phyloP scores from a whole-genome alignment of 2,888 invertebrate genomes.

The Periphyllus acericola region DNA sequence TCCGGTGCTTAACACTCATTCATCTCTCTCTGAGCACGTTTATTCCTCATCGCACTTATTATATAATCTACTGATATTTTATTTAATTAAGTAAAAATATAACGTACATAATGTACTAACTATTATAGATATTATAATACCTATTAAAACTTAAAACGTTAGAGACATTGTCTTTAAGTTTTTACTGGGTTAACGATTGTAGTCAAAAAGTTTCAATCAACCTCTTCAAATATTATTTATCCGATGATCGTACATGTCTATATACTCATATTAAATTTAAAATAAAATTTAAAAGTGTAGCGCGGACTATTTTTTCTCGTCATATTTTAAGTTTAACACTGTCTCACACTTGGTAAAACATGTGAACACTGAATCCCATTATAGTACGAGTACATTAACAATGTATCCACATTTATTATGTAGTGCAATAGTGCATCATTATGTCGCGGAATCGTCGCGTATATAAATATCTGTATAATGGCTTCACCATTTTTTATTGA shows the following conservation, averaged over 20 bases:
- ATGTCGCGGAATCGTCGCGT: neutral
- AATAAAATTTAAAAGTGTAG: conserved; percentile 9
- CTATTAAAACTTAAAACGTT: neutral
- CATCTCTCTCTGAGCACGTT: too few species aligned
- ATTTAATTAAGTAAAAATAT: neutral
- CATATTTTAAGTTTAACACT: conserved; percentile 5
- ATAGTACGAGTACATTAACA: conserved; percentile 32
- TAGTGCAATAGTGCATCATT: conserved; percentile 3
- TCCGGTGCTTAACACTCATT: too few species aligned
- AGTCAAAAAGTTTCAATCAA: neutral
- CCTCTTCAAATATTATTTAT: neutral
- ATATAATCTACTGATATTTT: neutral
- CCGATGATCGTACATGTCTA: neutral
- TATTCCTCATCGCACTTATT: too few species aligned
- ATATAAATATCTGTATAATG: neutral
- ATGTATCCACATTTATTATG: conserved; percentile 15
- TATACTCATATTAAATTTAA: neutral
- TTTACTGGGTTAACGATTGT: too few species aligned
- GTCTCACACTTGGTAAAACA: conserved; percentile 2
- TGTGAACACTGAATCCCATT: conserved; percentile 29
- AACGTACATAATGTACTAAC: neutral
- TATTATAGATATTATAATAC: neutral
- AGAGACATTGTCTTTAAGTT: neutral
- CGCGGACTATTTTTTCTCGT: conserved; percentile 1
- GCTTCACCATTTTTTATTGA: conserved; percentile 6